Conservation (phyloP, 35 echinoderm and acorn worm genomes). For the Holothuria glaberrima region DNA sequence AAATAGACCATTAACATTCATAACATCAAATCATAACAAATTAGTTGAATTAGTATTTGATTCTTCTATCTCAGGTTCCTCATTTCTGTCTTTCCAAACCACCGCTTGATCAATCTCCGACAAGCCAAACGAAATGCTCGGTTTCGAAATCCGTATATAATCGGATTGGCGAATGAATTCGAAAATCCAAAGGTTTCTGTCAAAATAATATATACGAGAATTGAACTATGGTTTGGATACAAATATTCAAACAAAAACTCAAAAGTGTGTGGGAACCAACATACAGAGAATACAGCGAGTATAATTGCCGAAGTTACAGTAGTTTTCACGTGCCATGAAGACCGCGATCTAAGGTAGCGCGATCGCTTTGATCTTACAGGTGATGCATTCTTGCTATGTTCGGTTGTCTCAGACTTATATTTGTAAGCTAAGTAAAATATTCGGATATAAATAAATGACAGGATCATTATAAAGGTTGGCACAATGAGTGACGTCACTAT, state of each 20-base stretch:
- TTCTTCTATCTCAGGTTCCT: too few relatives aligned
- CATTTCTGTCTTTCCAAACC: not conserved
- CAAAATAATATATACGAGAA: not conserved
- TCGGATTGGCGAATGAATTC: conserved; percentile 20
- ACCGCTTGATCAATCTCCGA: not conserved
- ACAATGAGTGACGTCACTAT: conserved; percentile 1
- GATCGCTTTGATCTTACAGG: not conserved
- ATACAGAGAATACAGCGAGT: not conserved
- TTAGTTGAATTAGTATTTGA: too few relatives aligned
- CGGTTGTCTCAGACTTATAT: not conserved
- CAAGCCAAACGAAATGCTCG: conserved; percentile 2
- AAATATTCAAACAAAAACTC: conserved; percentile 18
- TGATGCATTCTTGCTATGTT: not conserved
- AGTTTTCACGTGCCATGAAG: conserved; percentile 16
- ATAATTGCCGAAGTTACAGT: conserved; percentile 36
- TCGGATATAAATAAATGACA: conserved; percentile 21
- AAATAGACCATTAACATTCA: too few relatives aligned
- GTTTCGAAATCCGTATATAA: conserved; percentile 32
- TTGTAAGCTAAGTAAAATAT: conserved; percentile 41
- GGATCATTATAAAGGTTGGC: not conserved
- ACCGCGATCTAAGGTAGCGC: not conserved
- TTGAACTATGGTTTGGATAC: not conserved
- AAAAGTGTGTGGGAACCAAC: conserved; percentile 29
- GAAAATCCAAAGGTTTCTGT: conserved; percentile 24
- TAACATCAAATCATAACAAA: too few relatives aligned